Evolutionary conservation across 2,888 invertebrate genomes (phyloP).

Genomic region (Artemia sinica): DNA sequence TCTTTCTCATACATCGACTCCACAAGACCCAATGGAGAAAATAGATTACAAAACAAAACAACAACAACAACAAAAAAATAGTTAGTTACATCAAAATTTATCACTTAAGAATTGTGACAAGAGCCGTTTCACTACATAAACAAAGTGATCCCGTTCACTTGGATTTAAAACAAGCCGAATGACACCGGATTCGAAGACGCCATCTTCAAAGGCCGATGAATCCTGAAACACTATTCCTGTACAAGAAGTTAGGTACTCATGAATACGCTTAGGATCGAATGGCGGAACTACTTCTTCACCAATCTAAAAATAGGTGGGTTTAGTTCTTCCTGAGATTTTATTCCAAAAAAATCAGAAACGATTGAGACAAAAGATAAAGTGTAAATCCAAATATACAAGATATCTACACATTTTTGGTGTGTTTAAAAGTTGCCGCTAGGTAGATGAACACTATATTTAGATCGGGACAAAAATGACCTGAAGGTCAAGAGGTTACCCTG

Average conservation of each 20-base stretch:
- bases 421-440: too few species aligned
- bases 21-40: too few species aligned
- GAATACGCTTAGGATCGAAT: neutral
- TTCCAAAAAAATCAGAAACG: too few species aligned
- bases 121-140: neutral
- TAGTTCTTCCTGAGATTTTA: neutral
- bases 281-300: slow-evolving; percentile 1
- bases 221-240: neutral
- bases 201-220: neutral
- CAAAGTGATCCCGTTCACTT: slow-evolving; percentile 7
- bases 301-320: neutral
- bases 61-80: too few species aligned
- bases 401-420: too few species aligned
- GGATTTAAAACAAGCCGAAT: slow-evolving; percentile 12
- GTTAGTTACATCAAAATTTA: neutral
- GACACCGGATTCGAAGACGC: neutral
- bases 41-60: too few species aligned
- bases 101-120: neutral
- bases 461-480: too few species aligned
- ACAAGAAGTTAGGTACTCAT: neutral
- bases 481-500: too few species aligned
- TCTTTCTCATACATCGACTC: too few species aligned
- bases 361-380: too few species aligned
- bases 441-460: too few species aligned
- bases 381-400: too few species aligned